Evolutionary conservation across 1,140 invertebrate genomes (phyloP).

Genomic region (Diploscapter pachys): DNA sequence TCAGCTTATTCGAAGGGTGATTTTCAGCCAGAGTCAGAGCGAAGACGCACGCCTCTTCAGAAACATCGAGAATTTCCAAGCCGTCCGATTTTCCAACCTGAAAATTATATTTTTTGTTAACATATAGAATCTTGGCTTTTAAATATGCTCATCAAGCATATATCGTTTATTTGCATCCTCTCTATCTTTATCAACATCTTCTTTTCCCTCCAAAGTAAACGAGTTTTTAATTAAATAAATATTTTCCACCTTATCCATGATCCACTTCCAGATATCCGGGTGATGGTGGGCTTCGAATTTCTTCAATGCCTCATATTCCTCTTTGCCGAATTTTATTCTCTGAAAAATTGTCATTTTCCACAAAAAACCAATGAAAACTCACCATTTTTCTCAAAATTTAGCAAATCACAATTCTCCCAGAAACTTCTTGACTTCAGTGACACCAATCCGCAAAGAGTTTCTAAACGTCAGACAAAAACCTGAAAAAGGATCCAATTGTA

Average conservation of each 20-base stretch:
- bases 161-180: neutral
- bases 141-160: too few species aligned
- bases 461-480: too few species aligned
- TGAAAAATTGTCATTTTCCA: constrained; percentile 6
- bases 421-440: too few species aligned
- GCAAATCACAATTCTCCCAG: too few species aligned
- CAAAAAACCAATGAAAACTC: too few species aligned
- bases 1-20: constrained; percentile 31
- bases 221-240: neutral
- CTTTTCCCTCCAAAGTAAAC: too few species aligned
- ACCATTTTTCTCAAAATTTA: too few species aligned
- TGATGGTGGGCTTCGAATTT: constrained; percentile 35
- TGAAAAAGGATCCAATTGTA: too few species aligned
- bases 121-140: too few species aligned
- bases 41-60: constrained; percentile 31
- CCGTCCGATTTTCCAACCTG: constrained; percentile 24
- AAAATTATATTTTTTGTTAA: neutral
- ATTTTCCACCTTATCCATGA: constrained; percentile 30
- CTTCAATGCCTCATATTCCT: constrained; percentile 33
- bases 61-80: constrained; percentile 27
- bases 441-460: too few species aligned
- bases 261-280: constrained; percentile 34
- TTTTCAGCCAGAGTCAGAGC: constrained; percentile 32
- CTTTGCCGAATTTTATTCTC: constrained; percentile 28
- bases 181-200: neutral